Conservation (phyloP, 2,113 vertebrate species). For the Lipotes vexillifer region DNA sequence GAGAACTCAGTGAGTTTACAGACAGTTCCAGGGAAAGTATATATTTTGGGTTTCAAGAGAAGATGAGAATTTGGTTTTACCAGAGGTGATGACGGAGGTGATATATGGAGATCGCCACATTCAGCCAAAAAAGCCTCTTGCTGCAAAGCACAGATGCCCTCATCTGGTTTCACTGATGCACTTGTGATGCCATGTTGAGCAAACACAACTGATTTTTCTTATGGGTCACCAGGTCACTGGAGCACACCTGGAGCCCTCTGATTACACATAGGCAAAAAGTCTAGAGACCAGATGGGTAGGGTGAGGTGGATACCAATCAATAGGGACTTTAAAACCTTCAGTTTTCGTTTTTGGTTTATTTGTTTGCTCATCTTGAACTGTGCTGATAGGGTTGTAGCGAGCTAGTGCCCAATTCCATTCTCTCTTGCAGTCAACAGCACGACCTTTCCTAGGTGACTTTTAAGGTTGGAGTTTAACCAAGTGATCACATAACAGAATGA, state of each 20-base stretch:
- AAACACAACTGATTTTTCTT: not conserved
- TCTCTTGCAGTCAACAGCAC: not conserved
- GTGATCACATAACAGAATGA: not conserved
- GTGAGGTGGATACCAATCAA: not conserved
- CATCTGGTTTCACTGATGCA: not conserved
- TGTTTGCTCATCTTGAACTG: not conserved
- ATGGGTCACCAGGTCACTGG: not conserved
- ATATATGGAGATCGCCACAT: not conserved
- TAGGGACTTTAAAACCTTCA: not conserved
- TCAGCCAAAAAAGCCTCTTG: not conserved
- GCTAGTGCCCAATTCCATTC: not conserved
- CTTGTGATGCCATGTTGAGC: not conserved
- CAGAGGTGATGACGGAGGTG: not conserved
- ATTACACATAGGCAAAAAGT: not conserved
- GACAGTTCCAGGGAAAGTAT: not conserved
- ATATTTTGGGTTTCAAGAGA: not conserved
- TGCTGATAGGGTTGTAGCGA: not conserved
- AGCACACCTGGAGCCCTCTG: not conserved
- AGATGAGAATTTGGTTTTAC: not conserved
- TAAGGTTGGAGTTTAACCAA: not conserved
- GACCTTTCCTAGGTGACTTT: not conserved
- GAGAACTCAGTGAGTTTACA: not conserved
- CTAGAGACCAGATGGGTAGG: not conserved
- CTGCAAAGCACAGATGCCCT: not conserved
- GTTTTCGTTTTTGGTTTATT: not conserved